These are phyloP conservation scores for Monochamus saltuarius DNA, from an alignment of 1,140 invertebrate genomes.

Conservation along the genomic window DNA sequence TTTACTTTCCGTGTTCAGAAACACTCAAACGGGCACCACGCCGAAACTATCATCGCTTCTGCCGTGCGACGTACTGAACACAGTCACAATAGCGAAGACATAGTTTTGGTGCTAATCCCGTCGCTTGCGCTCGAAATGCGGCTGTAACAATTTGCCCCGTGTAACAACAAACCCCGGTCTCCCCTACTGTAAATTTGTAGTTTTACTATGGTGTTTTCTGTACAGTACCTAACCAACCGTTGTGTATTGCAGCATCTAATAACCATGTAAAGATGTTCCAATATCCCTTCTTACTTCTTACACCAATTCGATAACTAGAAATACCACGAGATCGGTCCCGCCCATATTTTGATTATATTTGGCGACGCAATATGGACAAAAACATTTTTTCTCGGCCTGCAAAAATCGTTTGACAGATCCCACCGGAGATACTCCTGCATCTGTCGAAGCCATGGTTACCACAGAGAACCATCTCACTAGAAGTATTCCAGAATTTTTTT, in stretches of 20 bases:
- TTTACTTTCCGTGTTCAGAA: too few relatives aligned
- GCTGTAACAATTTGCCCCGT: too few relatives aligned
- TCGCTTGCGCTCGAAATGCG: too few relatives aligned
- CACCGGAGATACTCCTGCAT: slow-evolving; percentile 22
- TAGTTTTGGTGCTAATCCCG: too few relatives aligned
- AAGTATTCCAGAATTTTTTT: slow-evolving; percentile 11
- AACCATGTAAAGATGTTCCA: slow-evolving; percentile 7
- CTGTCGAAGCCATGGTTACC: slow-evolving; percentile 37
- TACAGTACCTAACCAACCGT: slow-evolving; percentile 11
- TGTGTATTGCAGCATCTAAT: not conserved
- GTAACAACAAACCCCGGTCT: too few relatives aligned
- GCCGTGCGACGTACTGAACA: too few relatives aligned
- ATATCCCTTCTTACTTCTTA: slow-evolving; percentile 13
- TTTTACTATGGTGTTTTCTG: too few relatives aligned
- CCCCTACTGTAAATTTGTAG: too few relatives aligned
- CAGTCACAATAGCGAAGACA: too few relatives aligned
- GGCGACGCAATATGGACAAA: slow-evolving; percentile 6
- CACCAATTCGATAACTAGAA: slow-evolving; percentile 12
- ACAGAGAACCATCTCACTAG: slow-evolving; percentile 20
- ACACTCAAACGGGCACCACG: too few relatives aligned
- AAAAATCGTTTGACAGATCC: slow-evolving; percentile 32
- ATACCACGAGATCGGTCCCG: slow-evolving; percentile 17
- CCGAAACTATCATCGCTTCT: too few relatives aligned
- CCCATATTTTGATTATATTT: slow-evolving; percentile 17
- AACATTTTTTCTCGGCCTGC: slow-evolving; percentile 21